A percentile compares a stretch with the other conserved stretches of the same genome.
phyloP scores from a whole-genome alignment of 2,797 vertebrate species.

The Meriones psammophilus region DNA sequence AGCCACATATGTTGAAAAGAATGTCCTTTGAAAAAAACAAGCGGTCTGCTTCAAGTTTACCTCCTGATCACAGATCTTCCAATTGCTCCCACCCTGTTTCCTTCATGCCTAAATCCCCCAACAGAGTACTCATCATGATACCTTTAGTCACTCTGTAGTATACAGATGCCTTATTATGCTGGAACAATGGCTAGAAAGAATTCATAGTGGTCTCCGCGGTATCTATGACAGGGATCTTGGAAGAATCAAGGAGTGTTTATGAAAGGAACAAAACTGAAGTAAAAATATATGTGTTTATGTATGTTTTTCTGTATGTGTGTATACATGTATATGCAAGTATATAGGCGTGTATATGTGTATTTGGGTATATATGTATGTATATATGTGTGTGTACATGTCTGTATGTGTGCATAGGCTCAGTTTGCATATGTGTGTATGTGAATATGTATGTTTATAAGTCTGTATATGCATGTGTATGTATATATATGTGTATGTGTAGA shows the following conservation, averaged over 20 bases:
- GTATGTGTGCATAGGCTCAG: no score
- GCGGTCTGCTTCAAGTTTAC: background rate
- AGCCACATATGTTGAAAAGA: background rate
- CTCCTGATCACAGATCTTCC: background rate
- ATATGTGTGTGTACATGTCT: background rate
- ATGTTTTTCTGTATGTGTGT: fast-evolving
- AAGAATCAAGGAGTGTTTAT: background rate
- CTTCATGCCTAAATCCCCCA: background rate
- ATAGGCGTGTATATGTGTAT: background rate
- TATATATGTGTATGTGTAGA: background rate
- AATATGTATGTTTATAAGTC: no score
- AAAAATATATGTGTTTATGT: background rate
- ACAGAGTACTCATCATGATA: fast-evolving
- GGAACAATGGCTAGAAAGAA: background rate
- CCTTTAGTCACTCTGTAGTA: background rate
- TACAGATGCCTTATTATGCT: background rate
- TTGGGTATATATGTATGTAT: background rate
- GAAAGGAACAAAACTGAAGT: background rate
- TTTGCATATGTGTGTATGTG: no score
- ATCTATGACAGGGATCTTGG: background rate
- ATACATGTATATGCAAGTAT: background rate
- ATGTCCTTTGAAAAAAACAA: background rate
- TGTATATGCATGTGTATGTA: background rate
- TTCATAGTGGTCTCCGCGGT: background rate
- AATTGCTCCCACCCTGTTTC: fast-evolving